A percentile compares a stretch with the other conserved stretches of the same genome.
Evolutionary conservation across 2,888 invertebrate genomes (phyloP).

Genomic region (Spodoptera littoralis): DNA sequence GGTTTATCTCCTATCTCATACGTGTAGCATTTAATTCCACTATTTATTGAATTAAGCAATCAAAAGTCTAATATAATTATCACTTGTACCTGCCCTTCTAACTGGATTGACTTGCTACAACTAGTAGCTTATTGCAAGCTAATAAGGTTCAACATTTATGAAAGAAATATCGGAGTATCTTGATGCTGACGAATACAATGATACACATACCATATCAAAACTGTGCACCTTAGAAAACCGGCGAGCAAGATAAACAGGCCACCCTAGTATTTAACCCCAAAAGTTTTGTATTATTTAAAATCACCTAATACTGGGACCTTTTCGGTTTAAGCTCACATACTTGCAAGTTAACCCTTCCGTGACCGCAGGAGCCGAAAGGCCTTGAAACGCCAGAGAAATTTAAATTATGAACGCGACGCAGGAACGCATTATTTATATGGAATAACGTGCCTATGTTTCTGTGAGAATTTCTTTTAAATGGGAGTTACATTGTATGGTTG

Average conservation of each 20-base stretch:
- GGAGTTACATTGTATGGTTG: constrained; percentile 10
- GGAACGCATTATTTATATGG: constrained; percentile 22
- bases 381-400: constrained; percentile 25
- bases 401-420: constrained; percentile 29
- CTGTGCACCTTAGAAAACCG: no score
- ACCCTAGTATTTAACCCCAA: constrained; percentile 17
- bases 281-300: constrained; percentile 42
- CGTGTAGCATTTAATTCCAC: no score
- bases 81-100: no score
- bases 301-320: constrained; percentile 15
- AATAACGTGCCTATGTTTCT: constrained; percentile 14
- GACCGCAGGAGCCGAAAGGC: constrained; percentile 35
- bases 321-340: constrained; percentile 15
- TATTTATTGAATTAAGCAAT: no score
- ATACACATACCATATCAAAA: no score
- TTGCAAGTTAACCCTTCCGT: constrained; percentile 40
- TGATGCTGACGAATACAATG: no score
- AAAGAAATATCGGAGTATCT: no score
- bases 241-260: constrained; percentile 20
- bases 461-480: constrained; percentile 14
- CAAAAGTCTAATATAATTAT: no score
- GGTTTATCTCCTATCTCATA: no score
- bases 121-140: no score
- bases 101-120: no score
- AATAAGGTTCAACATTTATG: no score